Percentiles rank a stretch among this genome's conserved stretches.
Conservation (phyloP, 2,113 vertebrate species). For the Muscicapa adusta region DNA sequence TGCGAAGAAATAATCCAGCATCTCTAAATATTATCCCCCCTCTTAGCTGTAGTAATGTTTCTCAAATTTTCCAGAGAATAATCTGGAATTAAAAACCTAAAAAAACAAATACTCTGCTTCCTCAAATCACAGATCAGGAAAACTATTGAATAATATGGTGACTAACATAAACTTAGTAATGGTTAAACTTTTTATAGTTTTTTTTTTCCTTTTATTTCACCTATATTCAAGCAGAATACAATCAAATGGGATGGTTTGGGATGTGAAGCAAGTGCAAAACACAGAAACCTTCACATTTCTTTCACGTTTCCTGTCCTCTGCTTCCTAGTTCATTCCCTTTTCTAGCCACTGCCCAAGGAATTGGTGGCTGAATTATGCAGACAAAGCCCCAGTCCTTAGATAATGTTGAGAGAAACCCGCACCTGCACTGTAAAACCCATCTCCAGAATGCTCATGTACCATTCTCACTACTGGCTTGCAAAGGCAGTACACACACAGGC, state of each 20-base stretch:
- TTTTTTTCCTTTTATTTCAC: background rate
- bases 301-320: rapidly evolving
- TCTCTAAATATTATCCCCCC: rapidly evolving
- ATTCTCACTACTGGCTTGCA: background rate
- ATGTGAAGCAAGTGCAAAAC: background rate
- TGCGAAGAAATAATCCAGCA: background rate
- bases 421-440: background rate
- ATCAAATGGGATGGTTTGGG: background rate
- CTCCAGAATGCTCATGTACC: rapidly evolving
- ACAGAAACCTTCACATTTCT: background rate
- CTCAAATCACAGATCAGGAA: background rate
- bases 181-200: background rate
- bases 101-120: background rate
- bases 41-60: rapidly evolving
- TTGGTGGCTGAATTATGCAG: background rate
- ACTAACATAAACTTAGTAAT: rapidly evolving
- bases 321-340: background rate
- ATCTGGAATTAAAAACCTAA: background rate
- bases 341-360: background rate
- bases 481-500: background rate
- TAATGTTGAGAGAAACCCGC: rapidly evolving
- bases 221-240: background rate
- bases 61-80: background rate
- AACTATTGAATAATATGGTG: background rate
- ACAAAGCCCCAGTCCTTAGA: background rate